A percentile compares a stretch with the other conserved stretches of the same genome.
phyloP scores from a whole-genome alignment of 2,888 invertebrate genomes.

The Parasteatoda lunata region DNA sequence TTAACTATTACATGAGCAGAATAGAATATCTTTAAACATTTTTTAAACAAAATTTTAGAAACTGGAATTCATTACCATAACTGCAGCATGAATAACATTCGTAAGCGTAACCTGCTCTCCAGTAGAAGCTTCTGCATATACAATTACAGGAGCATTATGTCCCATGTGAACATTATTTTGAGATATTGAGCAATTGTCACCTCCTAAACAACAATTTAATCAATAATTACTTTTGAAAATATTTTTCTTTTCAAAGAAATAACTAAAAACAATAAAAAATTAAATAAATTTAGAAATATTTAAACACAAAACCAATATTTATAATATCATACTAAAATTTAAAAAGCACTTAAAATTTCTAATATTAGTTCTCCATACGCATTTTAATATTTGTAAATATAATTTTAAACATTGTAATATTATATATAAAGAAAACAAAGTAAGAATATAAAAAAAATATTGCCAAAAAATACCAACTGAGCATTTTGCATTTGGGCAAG shows the following conservation, averaged over 20 bases:
- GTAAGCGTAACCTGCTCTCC: constrained; percentile 60
- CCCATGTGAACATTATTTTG: constrained; percentile 46
- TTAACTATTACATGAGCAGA: no score
- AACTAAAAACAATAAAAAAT: not conserved
- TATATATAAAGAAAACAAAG: no score
- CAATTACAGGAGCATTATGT: constrained; percentile 62
- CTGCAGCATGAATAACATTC: constrained; percentile 64
- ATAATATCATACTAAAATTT: not conserved
- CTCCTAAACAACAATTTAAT: constrained; percentile 22
- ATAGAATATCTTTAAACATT: no score
- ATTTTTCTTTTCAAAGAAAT: not conserved
- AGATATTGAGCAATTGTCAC: constrained; percentile 41
- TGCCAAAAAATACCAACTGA: no score
- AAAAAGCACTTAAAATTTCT: not conserved
- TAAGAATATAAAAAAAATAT: no score
- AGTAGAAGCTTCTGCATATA: constrained; percentile 61
- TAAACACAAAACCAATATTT: no score
- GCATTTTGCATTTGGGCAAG: no score
- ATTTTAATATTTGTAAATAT: no score
- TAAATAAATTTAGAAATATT: not conserved
- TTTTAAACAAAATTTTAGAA: no score
- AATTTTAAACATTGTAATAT: no score
- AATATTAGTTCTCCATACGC: no score
- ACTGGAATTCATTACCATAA: constrained; percentile 44
- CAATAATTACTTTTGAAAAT: no score